phyloP scores from a whole-genome alignment of 2,888 invertebrate genomes.

The Diarsia rubi region DNA sequence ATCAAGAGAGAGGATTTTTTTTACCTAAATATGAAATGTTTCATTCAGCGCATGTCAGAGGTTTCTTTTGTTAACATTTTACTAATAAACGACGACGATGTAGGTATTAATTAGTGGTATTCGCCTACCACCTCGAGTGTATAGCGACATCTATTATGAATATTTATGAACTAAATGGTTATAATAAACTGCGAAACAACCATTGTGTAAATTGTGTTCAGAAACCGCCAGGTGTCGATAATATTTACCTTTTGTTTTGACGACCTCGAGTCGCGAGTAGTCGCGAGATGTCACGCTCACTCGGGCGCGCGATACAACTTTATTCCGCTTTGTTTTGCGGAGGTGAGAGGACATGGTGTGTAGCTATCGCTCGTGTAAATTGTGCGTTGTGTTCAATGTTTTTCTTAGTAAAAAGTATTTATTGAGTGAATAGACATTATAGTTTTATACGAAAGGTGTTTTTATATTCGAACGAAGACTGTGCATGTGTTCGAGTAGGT shows the following conservation, averaged over 20 bases:
- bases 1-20: background rate
- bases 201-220: slow-evolving; percentile 35
- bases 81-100: background rate
- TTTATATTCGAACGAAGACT: slow-evolving; percentile 75
- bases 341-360: slow-evolving; percentile 85
- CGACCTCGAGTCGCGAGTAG: slow-evolving; percentile 73
- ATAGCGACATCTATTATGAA: slow-evolving; percentile 59
- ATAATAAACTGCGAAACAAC: slow-evolving; percentile 40
- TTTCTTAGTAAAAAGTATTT: slow-evolving; percentile 81
- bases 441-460: slow-evolving; percentile 78
- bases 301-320: slow-evolving; percentile 67
- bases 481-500: slow-evolving; percentile 80
- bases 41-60: background rate
- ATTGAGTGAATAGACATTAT: slow-evolving; percentile 81
- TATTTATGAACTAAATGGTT: slow-evolving; percentile 17
- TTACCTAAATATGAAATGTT: background rate
- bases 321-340: slow-evolving; percentile 91
- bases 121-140: background rate
- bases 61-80: background rate
- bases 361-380: slow-evolving; percentile 70
- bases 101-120: too few relatives aligned
- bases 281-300: slow-evolving; percentile 75
- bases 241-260: slow-evolving; percentile 74
- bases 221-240: slow-evolving; percentile 77
- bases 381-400: slow-evolving; percentile 85